Evolutionary conservation across 2,113 vertebrate species (phyloP).

Genomic region (Xenopus tropicalis): DNA sequence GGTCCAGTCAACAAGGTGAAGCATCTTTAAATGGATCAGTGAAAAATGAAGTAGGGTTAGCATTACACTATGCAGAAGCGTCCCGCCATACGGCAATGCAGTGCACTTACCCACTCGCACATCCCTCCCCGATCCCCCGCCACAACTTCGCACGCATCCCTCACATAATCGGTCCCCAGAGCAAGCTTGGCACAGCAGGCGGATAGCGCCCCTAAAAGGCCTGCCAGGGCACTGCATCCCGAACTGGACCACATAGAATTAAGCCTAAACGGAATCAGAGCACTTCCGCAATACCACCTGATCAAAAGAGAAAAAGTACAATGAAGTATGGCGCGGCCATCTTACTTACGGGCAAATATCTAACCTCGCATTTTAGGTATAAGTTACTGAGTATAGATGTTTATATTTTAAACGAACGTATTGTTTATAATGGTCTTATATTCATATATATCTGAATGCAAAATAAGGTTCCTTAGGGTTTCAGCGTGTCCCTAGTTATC

Average conservation of each 20-base stretch:
- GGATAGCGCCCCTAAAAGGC: constrained; percentile 76
- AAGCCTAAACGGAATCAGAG: no score
- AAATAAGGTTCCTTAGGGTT: no score
- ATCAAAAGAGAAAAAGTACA: background rate
- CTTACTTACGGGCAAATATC: background rate
- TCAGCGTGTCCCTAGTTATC: no score
- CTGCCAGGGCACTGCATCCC: constrained; percentile 71
- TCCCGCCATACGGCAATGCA: no score
- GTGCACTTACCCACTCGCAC: constrained; percentile 69
- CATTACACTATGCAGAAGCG: no score
- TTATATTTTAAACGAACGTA: no score
- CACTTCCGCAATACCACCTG: constrained; percentile 9
- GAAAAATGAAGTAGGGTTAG: no score
- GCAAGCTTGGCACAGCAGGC: constrained; percentile 83
- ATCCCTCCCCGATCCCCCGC: constrained; percentile 48
- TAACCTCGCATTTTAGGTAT: no score
- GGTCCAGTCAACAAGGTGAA: no score
- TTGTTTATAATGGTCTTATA: no score
- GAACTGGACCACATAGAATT: constrained; percentile 51
- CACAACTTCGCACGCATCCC: constrained; percentile 59
- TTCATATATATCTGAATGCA: no score
- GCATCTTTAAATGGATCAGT: no score
- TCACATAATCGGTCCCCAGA: constrained; percentile 71
- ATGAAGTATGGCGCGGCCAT: background rate
- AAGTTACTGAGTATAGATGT: background rate